phyloP scores from a whole-genome alignment of 2,797 vertebrate species.

The Natrix natrix region DNA sequence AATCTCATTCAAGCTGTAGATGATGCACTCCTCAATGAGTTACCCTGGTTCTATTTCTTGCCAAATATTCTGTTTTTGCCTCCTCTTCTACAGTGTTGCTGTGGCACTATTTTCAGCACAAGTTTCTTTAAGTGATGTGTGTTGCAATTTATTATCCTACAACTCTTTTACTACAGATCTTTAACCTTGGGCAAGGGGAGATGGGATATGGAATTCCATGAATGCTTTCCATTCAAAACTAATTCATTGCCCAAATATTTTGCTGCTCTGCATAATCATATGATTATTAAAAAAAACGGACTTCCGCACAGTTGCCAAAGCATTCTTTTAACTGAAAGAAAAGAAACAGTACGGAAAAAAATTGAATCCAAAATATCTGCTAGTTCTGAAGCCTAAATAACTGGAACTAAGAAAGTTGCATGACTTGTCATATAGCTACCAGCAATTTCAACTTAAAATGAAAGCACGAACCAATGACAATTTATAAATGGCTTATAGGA shows the following conservation, averaged over 20 bases:
- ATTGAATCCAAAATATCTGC: not conserved
- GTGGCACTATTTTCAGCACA: not conserved
- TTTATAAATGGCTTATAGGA: not conserved
- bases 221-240: not conserved
- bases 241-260: not conserved
- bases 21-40: not conserved
- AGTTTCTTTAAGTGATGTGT: not conserved
- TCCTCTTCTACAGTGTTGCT: not conserved
- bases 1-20: not conserved
- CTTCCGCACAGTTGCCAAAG: not conserved
- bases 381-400: not conserved
- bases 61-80: not conserved
- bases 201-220: not conserved
- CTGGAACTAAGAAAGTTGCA: not conserved
- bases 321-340: not conserved
- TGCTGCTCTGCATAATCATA: not conserved
- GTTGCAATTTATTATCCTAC: not conserved
- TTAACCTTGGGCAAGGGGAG: not conserved
- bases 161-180: not conserved
- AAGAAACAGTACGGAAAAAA: not conserved
- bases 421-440: not conserved
- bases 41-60: not conserved
- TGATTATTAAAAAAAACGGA: not conserved
- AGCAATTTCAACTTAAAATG: not conserved
- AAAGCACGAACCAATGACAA: not conserved